A percentile compares a stretch with the other conserved stretches of the same genome.
phyloP scores from a whole-genome alignment of 1,140 invertebrate species.

The Acyrthosiphon pisum region DNA sequence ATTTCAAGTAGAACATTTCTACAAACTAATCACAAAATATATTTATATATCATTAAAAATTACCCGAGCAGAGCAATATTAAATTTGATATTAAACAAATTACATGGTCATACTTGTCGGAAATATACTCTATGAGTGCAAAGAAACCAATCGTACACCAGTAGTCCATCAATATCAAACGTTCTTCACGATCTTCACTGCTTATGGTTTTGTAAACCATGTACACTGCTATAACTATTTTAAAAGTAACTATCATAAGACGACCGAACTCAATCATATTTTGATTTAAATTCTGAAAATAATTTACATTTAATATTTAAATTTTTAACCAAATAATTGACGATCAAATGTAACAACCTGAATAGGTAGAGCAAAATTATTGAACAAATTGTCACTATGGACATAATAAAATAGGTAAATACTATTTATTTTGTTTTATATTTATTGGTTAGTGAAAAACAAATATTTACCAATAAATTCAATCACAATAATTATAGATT shows the following conservation, averaged over 20 bases:
- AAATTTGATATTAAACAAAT: neutral
- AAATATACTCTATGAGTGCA: neutral
- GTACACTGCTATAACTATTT: neutral
- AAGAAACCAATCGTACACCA: neutral
- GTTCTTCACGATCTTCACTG: neutral
- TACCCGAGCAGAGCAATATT: neutral
- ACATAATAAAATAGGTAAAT: neutral
- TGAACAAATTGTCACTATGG: neutral
- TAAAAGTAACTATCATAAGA: neutral
- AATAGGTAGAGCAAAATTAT: neutral
- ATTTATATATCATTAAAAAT: neutral
- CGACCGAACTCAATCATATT: neutral
- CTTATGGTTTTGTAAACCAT: neutral
- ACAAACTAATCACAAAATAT: neutral
- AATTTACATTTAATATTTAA: neutral
- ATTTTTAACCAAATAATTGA: neutral
- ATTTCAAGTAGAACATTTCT: too few species aligned
- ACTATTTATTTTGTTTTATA: neutral
- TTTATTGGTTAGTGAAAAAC: neutral
- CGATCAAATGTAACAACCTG: neutral
- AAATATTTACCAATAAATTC: neutral
- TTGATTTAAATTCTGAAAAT: neutral
- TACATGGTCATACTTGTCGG: conserved; percentile 7
- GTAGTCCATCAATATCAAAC: neutral
- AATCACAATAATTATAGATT: too few species aligned